Percentiles rank a stretch among this genome's conserved stretches.
These are phyloP conservation scores for Sarcophaga bullata DNA, from an alignment of 1,140 invertebrate species.

Conservation along the genomic window DNA sequence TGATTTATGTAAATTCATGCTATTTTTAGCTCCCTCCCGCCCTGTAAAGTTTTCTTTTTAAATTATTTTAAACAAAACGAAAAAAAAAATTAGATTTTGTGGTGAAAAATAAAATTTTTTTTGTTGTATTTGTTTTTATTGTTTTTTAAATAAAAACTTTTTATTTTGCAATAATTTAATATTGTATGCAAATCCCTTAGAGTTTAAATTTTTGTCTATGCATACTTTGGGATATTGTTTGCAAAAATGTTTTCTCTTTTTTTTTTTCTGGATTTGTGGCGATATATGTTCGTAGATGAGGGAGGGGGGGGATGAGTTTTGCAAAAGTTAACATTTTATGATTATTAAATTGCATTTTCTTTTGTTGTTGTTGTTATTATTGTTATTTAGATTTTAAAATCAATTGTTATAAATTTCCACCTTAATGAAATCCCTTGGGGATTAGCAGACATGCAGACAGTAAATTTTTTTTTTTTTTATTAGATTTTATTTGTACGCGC, in stretches of 20 bases:
- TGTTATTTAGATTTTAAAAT: conserved; percentile 18
- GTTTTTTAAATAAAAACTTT: no score
- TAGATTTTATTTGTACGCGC: background rate
- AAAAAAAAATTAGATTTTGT: background rate
- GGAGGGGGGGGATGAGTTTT: background rate
- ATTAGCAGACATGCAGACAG: conserved; percentile 16
- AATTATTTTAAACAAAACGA: background rate
- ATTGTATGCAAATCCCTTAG: conserved; percentile 11
- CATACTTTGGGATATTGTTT: background rate
- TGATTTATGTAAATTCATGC: background rate
- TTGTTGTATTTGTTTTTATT: no score
- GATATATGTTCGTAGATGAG: no score
- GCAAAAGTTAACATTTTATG: background rate
- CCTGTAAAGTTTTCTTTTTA: background rate
- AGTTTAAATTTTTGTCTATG: conserved; percentile 16
- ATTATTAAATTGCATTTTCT: no score
- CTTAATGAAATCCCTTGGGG: conserved; percentile 19
- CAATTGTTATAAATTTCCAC: conserved; percentile 21
- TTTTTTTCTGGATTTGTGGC: conserved; percentile 2
- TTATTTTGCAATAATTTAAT: background rate
- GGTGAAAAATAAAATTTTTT: conserved; percentile 4
- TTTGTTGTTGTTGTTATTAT: background rate
- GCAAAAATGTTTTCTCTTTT: background rate
- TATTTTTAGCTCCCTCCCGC: background rate
- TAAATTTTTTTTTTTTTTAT: conserved; percentile 3